Percentiles rank a stretch among this genome's conserved stretches.
Conservation (phyloP, 1,140 invertebrate species). For the Lineus longissimus region DNA sequence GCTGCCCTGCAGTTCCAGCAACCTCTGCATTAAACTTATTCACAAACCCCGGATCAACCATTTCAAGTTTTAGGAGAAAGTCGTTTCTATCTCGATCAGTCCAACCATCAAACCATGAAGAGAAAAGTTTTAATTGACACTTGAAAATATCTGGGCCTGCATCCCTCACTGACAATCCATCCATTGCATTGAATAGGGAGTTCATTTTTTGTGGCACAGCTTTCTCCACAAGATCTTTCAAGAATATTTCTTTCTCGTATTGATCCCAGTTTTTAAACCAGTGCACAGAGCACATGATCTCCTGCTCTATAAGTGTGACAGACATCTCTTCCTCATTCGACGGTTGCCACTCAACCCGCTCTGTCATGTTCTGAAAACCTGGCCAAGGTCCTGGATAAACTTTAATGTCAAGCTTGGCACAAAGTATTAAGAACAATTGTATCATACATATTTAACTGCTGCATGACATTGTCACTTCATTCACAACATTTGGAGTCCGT, state of each 20-base stretch:
- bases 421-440: too few relatives aligned
- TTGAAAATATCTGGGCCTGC: conserved; percentile 82
- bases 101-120: conserved; percentile 82
- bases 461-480: too few relatives aligned
- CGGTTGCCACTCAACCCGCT: too few relatives aligned
- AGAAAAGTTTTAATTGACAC: conserved; percentile 82
- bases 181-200: conserved; percentile 68
- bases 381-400: too few relatives aligned
- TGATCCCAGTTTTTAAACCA: conserved; percentile 89
- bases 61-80: conserved; percentile 35
- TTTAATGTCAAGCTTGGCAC: too few relatives aligned
- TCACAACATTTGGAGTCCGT: too few relatives aligned
- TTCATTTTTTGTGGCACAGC: conserved; percentile 60
- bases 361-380: too few relatives aligned
- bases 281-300: conserved; percentile 39
- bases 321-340: conserved; percentile 24
- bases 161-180: conserved; percentile 61
- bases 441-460: too few relatives aligned
- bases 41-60: conserved; percentile 34
- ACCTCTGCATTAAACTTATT: conserved; percentile 27
- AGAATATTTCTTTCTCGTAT: conserved; percentile 77
- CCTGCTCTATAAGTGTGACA: conserved; percentile 31
- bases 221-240: conserved; percentile 71
- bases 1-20: too few relatives aligned
- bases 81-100: conserved; percentile 64